These are phyloP conservation scores for Epicauta chinensis DNA, from an alignment of 1,140 invertebrate genomes.

Conservation along the genomic window DNA sequence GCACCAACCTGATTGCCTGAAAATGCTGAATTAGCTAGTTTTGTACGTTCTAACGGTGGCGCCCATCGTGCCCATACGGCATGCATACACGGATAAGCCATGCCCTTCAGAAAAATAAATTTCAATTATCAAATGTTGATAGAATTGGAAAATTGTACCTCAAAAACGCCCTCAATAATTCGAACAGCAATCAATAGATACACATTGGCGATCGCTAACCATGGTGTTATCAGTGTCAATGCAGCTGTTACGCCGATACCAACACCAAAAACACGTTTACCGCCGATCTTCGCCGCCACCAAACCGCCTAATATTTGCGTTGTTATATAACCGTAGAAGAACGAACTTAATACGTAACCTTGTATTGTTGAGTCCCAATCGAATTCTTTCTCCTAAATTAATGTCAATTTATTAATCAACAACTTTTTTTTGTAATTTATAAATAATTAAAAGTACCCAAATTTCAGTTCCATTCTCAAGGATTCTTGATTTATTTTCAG, in stretches of 20 bases:
- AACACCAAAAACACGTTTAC: slow-evolving; percentile 65
- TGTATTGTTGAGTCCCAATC: slow-evolving; percentile 72
- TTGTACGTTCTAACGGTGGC: slow-evolving; percentile 74
- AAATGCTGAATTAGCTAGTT: slow-evolving; percentile 70
- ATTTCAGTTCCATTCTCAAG: slow-evolving; percentile 40
- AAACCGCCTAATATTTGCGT: slow-evolving; percentile 60
- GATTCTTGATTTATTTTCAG: slow-evolving; percentile 52
- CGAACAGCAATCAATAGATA: slow-evolving; percentile 66
- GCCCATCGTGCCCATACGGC: slow-evolving; percentile 84
- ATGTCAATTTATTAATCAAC: background rate
- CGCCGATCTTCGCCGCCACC: slow-evolving; percentile 50
- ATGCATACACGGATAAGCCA: slow-evolving; percentile 86
- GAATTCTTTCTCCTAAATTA: slow-evolving; percentile 54
- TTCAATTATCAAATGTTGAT: background rate
- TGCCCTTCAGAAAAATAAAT: slow-evolving; percentile 55
- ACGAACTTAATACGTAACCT: slow-evolving; percentile 77
- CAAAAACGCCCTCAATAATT: slow-evolving; percentile 81
- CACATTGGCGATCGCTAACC: slow-evolving; percentile 63
- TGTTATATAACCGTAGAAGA: slow-evolving; percentile 77
- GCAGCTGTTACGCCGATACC: slow-evolving; percentile 76
- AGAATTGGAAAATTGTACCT: slow-evolving; percentile 53
- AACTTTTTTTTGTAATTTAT: background rate
- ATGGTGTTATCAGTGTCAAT: slow-evolving; percentile 76
- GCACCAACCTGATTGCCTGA: slow-evolving; percentile 79
- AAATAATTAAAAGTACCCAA: slow-evolving; percentile 18